Evolutionary conservation across 1,140 invertebrate genomes (phyloP), one percentile per base, ranked within the genome.

Genomic region (Stenopsyche tienmushanensis): DNA sequence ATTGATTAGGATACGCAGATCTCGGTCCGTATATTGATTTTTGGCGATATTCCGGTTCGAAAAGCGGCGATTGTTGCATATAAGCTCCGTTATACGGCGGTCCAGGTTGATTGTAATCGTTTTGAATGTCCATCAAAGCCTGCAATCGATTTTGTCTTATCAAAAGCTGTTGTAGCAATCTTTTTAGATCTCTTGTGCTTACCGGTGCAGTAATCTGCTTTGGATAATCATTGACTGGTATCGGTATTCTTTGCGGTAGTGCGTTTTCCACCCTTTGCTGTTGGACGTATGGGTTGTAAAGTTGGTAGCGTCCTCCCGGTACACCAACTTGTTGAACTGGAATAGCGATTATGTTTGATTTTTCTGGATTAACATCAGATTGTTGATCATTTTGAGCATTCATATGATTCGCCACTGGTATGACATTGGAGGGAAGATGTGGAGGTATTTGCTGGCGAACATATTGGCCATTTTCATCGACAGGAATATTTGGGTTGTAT

Each of bases 151-250:
- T 82, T 72, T 84, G 83, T 45, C 83, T 71, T n/a, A 81, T 47
- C 44, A 84, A 81, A 52, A 85, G 72, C 72, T 82, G 80, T 25
- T 85, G 82, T 3, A 85, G 74, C 41, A 85, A 75, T 45, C 78
- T 76, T 72, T 83, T 82, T 44, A 85, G 79, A 71, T 85, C 83
- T 74, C 78, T 80, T 1, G 82, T 83, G 71, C 82, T 84, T 1
- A 85, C 83, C 25, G 83, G 83, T 47, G 79, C 74, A 54, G 77
- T 73, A 65, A 81, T 80, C 1, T 73, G 72, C 42, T 73, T 67
- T 72, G 76, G 74, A 24, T 60, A 49, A 47, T 79, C 76, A 17
- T 74, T 73, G 5, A 73, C 20, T 47, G 60, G 66, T 23, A 75
- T 73, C 2, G 76, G 72, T 26, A 73, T 74, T 64, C 62, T 60